Percentiles rank a stretch among this genome's conserved stretches.
phyloP scores from a whole-genome alignment of 2,113 vertebrate genomes.

The Dendropsophus ebraccatus region DNA sequence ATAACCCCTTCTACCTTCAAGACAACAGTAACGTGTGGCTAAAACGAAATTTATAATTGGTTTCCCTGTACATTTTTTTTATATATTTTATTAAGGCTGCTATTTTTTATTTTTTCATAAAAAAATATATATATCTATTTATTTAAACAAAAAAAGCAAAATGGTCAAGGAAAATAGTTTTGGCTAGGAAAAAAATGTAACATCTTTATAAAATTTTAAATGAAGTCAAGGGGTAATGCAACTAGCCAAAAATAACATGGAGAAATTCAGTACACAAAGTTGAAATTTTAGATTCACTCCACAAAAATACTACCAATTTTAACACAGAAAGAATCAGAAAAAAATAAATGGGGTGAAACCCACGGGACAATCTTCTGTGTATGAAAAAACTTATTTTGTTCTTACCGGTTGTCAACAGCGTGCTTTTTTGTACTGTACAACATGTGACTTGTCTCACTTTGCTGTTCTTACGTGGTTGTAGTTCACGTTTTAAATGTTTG shows the following conservation, averaged over 20 bases:
- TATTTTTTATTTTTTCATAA: slow-evolving; percentile 61
- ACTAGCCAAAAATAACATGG: slow-evolving; percentile 70
- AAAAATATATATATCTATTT: slow-evolving; percentile 64
- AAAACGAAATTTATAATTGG: slow-evolving; percentile 70
- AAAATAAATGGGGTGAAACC: slow-evolving; percentile 72
- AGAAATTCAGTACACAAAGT: slow-evolving; percentile 13
- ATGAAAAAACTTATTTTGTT: slow-evolving; percentile 76
- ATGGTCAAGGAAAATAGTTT: slow-evolving; percentile 11
- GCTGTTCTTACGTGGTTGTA: slow-evolving; percentile 84
- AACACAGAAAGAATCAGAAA: slow-evolving; percentile 71
- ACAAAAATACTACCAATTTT: slow-evolving; percentile 16
- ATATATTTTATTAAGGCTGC: slow-evolving; percentile 62
- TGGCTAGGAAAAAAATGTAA: neutral
- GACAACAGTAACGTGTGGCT: slow-evolving; percentile 77
- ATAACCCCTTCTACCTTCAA: slow-evolving; percentile 73
- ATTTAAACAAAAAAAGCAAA: slow-evolving; percentile 1
- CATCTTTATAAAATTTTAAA: neutral
- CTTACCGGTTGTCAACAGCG: slow-evolving; percentile 77
- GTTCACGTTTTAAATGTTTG: slow-evolving; percentile 86
- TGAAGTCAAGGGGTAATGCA: slow-evolving; percentile 71
- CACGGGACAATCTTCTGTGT: slow-evolving; percentile 91
- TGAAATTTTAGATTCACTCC: slow-evolving; percentile 8
- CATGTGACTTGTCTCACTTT: slow-evolving; percentile 82
- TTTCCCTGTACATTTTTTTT: slow-evolving; percentile 74
- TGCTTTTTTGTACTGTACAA: slow-evolving; percentile 90